phyloP scores from a whole-genome alignment of 2,888 invertebrate species.

The Spialia ferax region DNA sequence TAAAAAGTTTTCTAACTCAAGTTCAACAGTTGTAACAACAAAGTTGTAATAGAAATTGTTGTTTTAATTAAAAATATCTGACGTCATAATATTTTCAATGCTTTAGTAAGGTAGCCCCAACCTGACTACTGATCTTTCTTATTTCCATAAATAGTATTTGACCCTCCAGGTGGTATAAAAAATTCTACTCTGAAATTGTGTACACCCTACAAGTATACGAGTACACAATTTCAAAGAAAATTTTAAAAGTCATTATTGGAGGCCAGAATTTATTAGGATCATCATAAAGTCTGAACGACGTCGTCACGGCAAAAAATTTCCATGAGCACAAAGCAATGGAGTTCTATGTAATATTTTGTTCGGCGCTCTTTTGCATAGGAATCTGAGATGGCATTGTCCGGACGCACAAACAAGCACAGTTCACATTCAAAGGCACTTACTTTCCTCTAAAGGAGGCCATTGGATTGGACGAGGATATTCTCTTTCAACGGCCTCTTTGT shows the following conservation, averaged over 20 bases:
- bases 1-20: too few species aligned
- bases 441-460: slow-evolving; percentile 49
- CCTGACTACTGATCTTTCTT: too few species aligned
- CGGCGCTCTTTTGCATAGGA: slow-evolving; percentile 73
- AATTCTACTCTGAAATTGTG: too few species aligned
- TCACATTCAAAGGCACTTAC: slow-evolving; percentile 68
- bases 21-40: too few species aligned
- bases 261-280: slow-evolving; percentile 42
- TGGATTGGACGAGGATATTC: slow-evolving; percentile 42
- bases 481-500: slow-evolving; percentile 14
- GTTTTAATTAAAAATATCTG: too few species aligned
- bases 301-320: background rate
- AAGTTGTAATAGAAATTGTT: too few species aligned
- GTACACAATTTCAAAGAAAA: background rate
- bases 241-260: background rate
- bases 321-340: slow-evolving; percentile 7
- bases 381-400: slow-evolving; percentile 72
- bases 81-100: too few species aligned
- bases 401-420: slow-evolving; percentile 70
- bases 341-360: slow-evolving; percentile 69
- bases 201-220: too few species aligned
- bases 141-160: too few species aligned
- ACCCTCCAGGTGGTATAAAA: too few species aligned
- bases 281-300: slow-evolving; percentile 54
- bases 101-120: too few species aligned